Percentiles rank a stretch among this genome's conserved stretches.
Evolutionary conservation across 2,113 vertebrate genomes (phyloP).

Genomic region (human): GRCh38 chrX:28827501-28828000

Average conservation of each 20-base stretch:
- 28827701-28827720: slow-evolving; percentile 74
- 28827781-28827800: slow-evolving; percentile 71
- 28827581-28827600: slow-evolving; percentile 67
- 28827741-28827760: slow-evolving; percentile 67
- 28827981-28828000: background rate
- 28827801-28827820: slow-evolving; percentile 68
- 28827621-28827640: slow-evolving; percentile 77
- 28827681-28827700: slow-evolving; percentile 64
- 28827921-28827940: background rate
- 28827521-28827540: slow-evolving; percentile 43
- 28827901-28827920: background rate
- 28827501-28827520: slow-evolving; percentile 67
- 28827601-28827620: slow-evolving; percentile 61
- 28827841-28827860: slow-evolving; percentile 40
- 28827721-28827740: slow-evolving; percentile 46
- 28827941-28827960: background rate
- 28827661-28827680: slow-evolving; percentile 72
- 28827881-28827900: background rate
- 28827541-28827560: slow-evolving; percentile 65
- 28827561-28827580: slow-evolving; percentile 57
- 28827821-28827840: slow-evolving; percentile 49
- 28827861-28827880: background rate
- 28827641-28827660: slow-evolving; percentile 66
- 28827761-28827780: slow-evolving; percentile 60
- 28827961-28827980: background rate